A percentile compares a stretch with the other conserved stretches of the same genome.
Evolutionary conservation across 2,113 vertebrate species (phyloP).

Genomic region (Ptilorrhoa leucosticta): DNA sequence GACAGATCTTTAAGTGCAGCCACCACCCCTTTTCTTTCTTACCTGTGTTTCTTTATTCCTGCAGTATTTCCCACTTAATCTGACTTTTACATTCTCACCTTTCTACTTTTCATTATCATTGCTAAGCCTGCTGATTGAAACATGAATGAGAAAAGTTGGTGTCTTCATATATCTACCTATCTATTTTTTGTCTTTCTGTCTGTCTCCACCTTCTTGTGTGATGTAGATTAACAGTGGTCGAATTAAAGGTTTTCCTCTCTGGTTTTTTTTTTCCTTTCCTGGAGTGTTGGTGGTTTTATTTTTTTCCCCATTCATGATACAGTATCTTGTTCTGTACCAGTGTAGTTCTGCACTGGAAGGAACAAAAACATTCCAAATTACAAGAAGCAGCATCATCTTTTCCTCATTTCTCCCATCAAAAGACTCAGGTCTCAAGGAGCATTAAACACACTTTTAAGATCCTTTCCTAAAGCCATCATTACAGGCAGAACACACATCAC

Average conservation of each 20-base stretch:
- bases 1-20: background rate
- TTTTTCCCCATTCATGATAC: background rate
- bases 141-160: background rate
- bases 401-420: background rate
- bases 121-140: background rate
- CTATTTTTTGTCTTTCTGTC: background rate
- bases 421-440: background rate
- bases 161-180: background rate
- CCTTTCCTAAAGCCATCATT: background rate
- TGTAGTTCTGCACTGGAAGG: background rate
- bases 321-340: background rate
- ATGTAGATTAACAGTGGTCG: background rate
- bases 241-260: background rate
- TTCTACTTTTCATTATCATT: background rate
- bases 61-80: constrained; percentile 11
- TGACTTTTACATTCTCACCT: background rate
- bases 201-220: background rate
- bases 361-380: background rate
- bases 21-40: background rate
- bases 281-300: background rate
- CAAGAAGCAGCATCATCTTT: background rate
- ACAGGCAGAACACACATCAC: background rate
- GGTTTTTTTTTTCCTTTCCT: background rate
- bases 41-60: background rate
- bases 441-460: background rate